phyloP scores from a whole-genome alignment of 2,113 vertebrate genomes.

The Calidris pygmaea region DNA sequence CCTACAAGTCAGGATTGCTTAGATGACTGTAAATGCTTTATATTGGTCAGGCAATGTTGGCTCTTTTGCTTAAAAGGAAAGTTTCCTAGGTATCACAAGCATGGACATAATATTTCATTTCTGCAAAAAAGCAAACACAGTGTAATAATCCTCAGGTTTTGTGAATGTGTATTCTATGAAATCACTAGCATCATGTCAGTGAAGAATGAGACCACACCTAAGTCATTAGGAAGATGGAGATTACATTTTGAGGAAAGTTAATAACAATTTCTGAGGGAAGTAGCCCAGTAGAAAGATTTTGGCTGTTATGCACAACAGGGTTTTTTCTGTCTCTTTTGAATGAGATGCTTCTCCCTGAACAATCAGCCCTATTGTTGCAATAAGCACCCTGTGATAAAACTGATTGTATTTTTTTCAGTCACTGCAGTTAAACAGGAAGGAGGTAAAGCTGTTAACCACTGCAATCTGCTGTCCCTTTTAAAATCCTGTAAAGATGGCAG shows the following conservation, averaged over 20 bases:
- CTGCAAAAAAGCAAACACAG: not conserved
- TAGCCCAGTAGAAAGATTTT: not conserved
- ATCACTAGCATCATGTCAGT: not conserved
- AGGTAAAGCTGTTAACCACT: constrained; percentile 1
- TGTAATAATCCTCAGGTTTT: not conserved
- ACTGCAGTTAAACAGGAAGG: not conserved
- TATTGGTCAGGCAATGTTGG: not conserved
- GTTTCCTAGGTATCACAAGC: not conserved
- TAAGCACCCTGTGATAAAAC: not conserved
- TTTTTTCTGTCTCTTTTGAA: not conserved
- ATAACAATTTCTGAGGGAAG: not conserved
- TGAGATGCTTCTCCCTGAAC: not conserved
- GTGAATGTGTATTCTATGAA: not conserved
- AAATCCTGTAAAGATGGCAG: constrained; percentile 31
- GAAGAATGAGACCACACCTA: not conserved
- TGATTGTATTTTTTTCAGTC: not conserved
- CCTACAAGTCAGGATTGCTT: not conserved
- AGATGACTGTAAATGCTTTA: not conserved
- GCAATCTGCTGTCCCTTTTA: not conserved
- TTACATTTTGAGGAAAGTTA: not conserved
- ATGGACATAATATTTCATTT: not conserved
- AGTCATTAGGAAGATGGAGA: not conserved
- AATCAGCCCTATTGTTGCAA: not conserved
- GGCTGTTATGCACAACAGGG: not conserved
- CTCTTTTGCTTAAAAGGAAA: not conserved